These are phyloP conservation scores for Polydrusus cervinus DNA, from an alignment of 2,888 invertebrate species.

Conservation along the genomic window DNA sequence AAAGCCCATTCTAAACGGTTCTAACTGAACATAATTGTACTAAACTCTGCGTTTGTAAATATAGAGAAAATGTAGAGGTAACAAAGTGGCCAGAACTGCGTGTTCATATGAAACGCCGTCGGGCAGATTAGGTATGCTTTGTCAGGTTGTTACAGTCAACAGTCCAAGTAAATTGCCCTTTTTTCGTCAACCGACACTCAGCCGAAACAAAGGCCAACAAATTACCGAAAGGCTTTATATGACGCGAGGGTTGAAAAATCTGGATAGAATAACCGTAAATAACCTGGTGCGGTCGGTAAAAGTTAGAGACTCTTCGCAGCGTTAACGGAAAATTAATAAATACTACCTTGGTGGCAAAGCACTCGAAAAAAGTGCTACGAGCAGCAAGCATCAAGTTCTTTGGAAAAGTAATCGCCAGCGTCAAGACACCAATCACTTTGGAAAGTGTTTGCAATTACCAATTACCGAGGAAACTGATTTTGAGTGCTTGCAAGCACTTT, in stretches of 20 bases:
- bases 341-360: no score
- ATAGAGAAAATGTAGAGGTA: neutral
- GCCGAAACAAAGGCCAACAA: slow-evolving; percentile 15
- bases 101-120: neutral
- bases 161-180: slow-evolving; percentile 17
- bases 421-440: no score
- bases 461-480: no score
- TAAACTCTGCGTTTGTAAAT: neutral
- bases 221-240: slow-evolving; percentile 21
- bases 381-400: no score
- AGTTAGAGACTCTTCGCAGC: neutral
- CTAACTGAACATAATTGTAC: no score
- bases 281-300: neutral
- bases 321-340: neutral
- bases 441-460: no score
- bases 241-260: slow-evolving; percentile 16
- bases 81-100: neutral
- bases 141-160: neutral
- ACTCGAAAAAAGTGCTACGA: no score
- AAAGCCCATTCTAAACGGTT: no score
- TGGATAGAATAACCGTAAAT: slow-evolving; percentile 17
- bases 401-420: no score
- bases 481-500: no score
- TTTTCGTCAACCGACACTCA: neutral
- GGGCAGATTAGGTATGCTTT: neutral